Evolutionary conservation across 1,140 invertebrate genomes (phyloP), one percentile per base, ranked within the genome.

Genomic region (Habropoda laboriosa): DNA sequence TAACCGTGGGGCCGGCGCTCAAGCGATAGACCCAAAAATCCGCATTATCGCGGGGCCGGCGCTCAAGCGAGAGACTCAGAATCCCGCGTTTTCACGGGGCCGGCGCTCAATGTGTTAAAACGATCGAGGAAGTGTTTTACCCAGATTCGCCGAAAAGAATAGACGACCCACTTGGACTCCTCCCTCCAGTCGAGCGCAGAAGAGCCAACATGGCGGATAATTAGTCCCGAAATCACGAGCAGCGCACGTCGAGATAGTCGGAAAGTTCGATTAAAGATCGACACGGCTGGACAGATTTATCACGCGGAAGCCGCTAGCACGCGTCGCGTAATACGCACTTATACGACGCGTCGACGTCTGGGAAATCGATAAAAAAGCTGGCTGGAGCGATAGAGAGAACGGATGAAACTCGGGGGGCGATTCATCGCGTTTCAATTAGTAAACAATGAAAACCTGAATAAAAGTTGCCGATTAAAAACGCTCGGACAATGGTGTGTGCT

Each of bases 251-350:
- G 27, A 49, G 18, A 58, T 58, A 21, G 58, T n/a, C 21, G 45
- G 24, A 30, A 30, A 55, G 6, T 8, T 16, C 12, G 53, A 57
- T 49, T 21, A 21, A 49, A 16, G 47, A n/a, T n/a, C 60, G 60
- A 5, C n/a, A 45, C 40, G 13, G 40, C 10, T 45, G 35, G 61
- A 21, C 32, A 53, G 70, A 72, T 72, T 72, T 51, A 58, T 72
- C 55, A 21, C 30, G 38, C 53, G 53, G 51, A 72, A 58, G 35
- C 53, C 13, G 4, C 51, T 18, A 5, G 21, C 38, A 71, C 53
- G 68, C 51, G 68, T 57, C 68, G 35, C 21, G 49, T 45, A 58
- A 72, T 60, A n/a, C n/a, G n/a, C n/a, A n/a, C n/a, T n/a, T n/a
- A 35, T 32, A 18, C 6, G 35, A 72, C 38, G 38, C 70, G 40